Conservation (phyloP, 2,888 invertebrate species). For the Ichneumoninae sp. region DNA sequence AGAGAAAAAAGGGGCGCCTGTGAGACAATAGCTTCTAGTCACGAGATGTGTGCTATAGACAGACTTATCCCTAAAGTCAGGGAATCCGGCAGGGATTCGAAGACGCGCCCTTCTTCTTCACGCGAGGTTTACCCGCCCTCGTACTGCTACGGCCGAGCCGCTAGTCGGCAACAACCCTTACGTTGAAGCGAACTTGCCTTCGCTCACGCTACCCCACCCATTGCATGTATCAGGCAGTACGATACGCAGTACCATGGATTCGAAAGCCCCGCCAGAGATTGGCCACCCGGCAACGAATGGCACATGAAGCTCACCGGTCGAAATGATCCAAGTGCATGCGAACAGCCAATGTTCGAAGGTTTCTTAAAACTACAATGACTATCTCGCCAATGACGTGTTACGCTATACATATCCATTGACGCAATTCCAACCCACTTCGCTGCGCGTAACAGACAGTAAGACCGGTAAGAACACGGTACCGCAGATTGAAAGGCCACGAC, state of each 20-base stretch:
- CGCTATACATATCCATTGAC: slow-evolving; percentile 14
- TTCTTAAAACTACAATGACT: slow-evolving; percentile 1
- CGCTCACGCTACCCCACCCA: slow-evolving; percentile 41
- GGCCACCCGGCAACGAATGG: neutral
- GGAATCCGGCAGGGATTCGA: slow-evolving; percentile 41
- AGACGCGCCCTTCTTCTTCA: slow-evolving; percentile 39
- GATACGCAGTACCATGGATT: neutral
- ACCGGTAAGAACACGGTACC: too few relatives aligned
- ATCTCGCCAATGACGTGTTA: neutral
- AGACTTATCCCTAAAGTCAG: neutral
- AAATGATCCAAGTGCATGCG: neutral
- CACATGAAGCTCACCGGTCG: neutral
- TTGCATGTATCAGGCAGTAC: neutral
- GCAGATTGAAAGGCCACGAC: too few relatives aligned
- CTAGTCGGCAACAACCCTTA: slow-evolving; percentile 24
- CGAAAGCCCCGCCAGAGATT: neutral
- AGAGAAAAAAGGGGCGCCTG: neutral
- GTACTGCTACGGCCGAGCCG: slow-evolving; percentile 24
- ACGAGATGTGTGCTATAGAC: neutral
- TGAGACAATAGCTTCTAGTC: neutral
- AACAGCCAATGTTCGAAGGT: neutral
- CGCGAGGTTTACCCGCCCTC: slow-evolving; percentile 28
- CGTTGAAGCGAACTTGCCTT: slow-evolving; percentile 34
- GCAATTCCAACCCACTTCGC: too few relatives aligned
- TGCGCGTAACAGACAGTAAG: too few relatives aligned